These are phyloP conservation scores for Dendrolimus houi DNA, from an alignment of 2,888 invertebrate genomes.

Conservation along the genomic window DNA sequence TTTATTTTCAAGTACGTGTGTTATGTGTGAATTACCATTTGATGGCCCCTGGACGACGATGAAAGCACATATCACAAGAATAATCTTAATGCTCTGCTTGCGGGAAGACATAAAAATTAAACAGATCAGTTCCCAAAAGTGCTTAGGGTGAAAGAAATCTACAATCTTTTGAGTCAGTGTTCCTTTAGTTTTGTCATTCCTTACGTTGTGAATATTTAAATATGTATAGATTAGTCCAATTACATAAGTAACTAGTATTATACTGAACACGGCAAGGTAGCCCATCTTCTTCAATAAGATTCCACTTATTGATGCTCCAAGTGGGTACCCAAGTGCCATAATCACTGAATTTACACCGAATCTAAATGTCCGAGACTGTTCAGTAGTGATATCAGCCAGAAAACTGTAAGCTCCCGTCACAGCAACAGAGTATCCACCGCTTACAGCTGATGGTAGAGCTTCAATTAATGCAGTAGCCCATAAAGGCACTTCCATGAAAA, in stretches of 20 bases:
- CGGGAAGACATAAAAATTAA: slow-evolving; percentile 42
- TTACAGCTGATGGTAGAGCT: slow-evolving; percentile 71
- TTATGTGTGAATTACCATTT: slow-evolving; percentile 30
- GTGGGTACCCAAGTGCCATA: slow-evolving; percentile 62
- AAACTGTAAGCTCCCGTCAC: slow-evolving; percentile 78
- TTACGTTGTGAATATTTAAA: slow-evolving; percentile 52
- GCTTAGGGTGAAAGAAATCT: slow-evolving; percentile 51
- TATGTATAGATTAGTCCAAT: slow-evolving; percentile 50
- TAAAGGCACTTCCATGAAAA: slow-evolving; percentile 72
- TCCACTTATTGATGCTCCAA: slow-evolving; percentile 71
- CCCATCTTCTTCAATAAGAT: slow-evolving; percentile 59
- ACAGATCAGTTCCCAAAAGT: slow-evolving; percentile 57
- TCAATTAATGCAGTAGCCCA: slow-evolving; percentile 73
- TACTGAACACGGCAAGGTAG: slow-evolving; percentile 59
- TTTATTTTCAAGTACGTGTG: not conserved
- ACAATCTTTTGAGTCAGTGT: slow-evolving; percentile 30
- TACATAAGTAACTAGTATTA: slow-evolving; percentile 38
- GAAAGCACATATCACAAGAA: slow-evolving; percentile 53
- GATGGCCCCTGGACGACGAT: slow-evolving; percentile 61
- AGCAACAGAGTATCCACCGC: slow-evolving; percentile 75
- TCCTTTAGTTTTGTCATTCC: slow-evolving; percentile 33
- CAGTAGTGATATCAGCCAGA: slow-evolving; percentile 75
- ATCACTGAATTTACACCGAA: slow-evolving; percentile 77
- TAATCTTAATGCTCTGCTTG: slow-evolving; percentile 35
- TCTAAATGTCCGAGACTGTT: slow-evolving; percentile 77